Percentiles rank a stretch among this genome's conserved stretches.
Conservation (phyloP, 2,888 invertebrate species). For the Hetaerina titia region DNA sequence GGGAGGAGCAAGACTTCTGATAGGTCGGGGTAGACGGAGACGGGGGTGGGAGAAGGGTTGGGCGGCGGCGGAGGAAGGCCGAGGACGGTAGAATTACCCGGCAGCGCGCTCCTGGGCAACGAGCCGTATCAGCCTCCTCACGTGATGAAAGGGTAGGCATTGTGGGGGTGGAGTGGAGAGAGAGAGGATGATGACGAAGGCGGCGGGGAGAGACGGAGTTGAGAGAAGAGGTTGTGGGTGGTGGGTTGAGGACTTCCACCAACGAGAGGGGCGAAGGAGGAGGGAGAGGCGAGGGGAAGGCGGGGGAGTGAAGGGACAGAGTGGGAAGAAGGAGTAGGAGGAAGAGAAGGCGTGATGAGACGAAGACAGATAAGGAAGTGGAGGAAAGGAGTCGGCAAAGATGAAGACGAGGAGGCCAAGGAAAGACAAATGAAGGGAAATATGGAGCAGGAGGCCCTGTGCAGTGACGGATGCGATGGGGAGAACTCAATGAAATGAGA, state of each 20-base stretch:
- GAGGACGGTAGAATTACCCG: slow-evolving; percentile 52
- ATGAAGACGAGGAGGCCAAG: not conserved
- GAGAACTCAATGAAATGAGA: not conserved
- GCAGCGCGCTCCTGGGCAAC: slow-evolving; percentile 51
- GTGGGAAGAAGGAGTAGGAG: not conserved
- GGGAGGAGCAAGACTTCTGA: not conserved
- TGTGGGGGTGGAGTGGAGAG: slow-evolving; percentile 36
- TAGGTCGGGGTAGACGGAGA: not conserved
- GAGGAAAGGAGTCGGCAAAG: not conserved
- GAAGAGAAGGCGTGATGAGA: slow-evolving; percentile 26
- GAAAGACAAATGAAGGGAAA: not conserved
- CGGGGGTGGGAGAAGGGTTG: not conserved
- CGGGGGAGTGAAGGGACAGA: not conserved
- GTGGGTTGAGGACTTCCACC: no score
- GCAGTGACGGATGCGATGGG: not conserved
- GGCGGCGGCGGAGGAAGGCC: not conserved
- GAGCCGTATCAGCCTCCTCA: slow-evolving; percentile 44
- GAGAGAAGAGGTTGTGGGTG: not conserved
- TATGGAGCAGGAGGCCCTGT: not conserved
- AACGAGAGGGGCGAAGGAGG: not conserved
- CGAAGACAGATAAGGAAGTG: not conserved
- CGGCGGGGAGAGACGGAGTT: not conserved
- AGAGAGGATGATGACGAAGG: not conserved
- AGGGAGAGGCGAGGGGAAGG: not conserved
- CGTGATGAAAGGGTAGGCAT: slow-evolving; percentile 39